Evolutionary conservation across 2,113 vertebrate genomes (phyloP), one percentile per base, ranked within the genome.

Genomic region (Coturnix japonica): DNA sequence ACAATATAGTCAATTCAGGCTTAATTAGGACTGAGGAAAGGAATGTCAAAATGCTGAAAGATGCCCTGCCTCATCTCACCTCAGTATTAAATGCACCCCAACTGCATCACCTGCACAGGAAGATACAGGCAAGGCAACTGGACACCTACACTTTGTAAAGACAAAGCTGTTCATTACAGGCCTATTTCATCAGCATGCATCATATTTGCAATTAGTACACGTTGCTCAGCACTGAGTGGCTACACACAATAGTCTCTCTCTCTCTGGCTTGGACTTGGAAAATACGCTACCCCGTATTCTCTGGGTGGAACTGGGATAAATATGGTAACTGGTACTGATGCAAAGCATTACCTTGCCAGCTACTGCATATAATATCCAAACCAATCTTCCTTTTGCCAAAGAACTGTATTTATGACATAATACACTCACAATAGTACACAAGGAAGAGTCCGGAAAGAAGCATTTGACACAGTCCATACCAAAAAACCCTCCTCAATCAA

Each of bases 41-140:
- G 64, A 83, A 73, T 56, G 51, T 65, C 72, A 87, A 74, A 93
- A 67, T 56, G 75, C 82, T 69, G 80, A 72, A 80, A 60, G 81
- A 81, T 87, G 33, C 41, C 16, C 87, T 76, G 31, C 63, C 44
- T 44, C 46, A 47, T 23, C 46, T 89, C 61, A 70, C 16, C 37
- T 37, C 37, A 64, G 30, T 53, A 39, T 53, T 63, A 63, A 13
- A 64, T 19, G 28, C 22, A 20, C 46, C 39, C 46, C 2, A 20
- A 31, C 21, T 9, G 19, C 28, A 63, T 53, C 16, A 26, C 26
- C 28, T 26, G 33, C 46, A 25, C 16, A 26, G 59, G 37, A 39
- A 37, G 31, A 53, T 4, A 13, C 6, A 51, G 33, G 46, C 15
- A 17, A 63, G 33, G 35, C 20, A 41, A 23, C 74, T 49, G 47